A percentile compares a stretch with the other conserved stretches of the same genome.
Evolutionary conservation across 2,797 vertebrate species (phyloP).

Genomic region (Tragelaphus eurycerus): DNA sequence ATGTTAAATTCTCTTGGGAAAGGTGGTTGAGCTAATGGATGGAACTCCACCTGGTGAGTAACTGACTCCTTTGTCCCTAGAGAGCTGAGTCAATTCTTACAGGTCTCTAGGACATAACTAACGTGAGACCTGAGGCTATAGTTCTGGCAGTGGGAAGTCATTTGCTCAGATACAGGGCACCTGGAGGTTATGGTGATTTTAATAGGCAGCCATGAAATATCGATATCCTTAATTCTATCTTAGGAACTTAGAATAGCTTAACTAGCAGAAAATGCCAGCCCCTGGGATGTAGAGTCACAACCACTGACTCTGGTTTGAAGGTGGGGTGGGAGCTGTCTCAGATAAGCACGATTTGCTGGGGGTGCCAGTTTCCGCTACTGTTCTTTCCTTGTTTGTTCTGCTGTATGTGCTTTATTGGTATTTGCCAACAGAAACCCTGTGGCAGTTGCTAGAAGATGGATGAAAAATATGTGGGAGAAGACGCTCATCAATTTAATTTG

Average conservation of each 20-base stretch:
- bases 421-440: neutral
- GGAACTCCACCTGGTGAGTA: neutral
- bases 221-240: neutral
- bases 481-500: neutral
- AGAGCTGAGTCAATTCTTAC: neutral
- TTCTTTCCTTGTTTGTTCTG: neutral
- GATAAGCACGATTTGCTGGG: neutral
- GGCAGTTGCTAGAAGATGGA: neutral
- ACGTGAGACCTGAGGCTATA: neutral
- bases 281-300: neutral
- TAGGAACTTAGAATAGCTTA: neutral
- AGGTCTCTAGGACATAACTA: neutral
- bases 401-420: neutral
- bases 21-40: neutral
- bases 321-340: neutral
- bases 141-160: neutral
- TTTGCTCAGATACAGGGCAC: neutral
- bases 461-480: neutral
- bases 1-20: slow-evolving; percentile 5
- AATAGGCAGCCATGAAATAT: neutral
- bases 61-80: neutral
- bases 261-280: neutral
- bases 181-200: neutral
- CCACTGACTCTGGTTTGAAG: neutral
- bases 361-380: neutral